Base-by-base conservation (phyloP, 1,140 invertebrate genomes). In the Drosophila triauraria region DNA sequence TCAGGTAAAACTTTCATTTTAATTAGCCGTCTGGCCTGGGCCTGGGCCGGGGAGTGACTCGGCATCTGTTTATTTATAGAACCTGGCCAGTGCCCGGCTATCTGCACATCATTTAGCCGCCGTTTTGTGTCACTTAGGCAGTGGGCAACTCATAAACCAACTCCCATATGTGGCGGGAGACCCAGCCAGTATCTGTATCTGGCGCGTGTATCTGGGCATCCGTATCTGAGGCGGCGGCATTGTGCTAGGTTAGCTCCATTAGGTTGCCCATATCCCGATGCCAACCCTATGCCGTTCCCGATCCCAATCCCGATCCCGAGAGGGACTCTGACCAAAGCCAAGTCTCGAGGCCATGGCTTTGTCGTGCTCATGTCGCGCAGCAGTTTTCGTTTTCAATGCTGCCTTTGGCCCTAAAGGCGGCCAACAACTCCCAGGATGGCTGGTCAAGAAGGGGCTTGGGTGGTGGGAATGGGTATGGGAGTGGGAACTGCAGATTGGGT, bases 311-410 rank as follows among this genome's bases (percentile, higher is more conserved):
- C 62, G 23, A 70, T 59, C 69, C 69, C 51, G 62, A 27, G 47
- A 67, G 62, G 50, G 56, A 63, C 54, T 70, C 69, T 77, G 64
- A 48, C 54, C 70, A 40, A 56, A 83, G 70, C 63, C 35, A 50
- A 83, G 70, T 67, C 53, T 56, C 70, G 61, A 77, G 63, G 76
- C 80, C 82, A 87, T 82, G 83, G 74, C 67, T 87, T 88, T 83
- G 84, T 90, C 85, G 85, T 90, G 85, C 61, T 77, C 84, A 88
- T 87, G 84, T 88, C 62, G 78, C 85, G 80, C 68, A 87, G 81
- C 81, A 80, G 85, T 90, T 90, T 90, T 90, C 85, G 78, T 90
- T 90, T 90, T 90, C 86, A 90, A 90, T 90, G 85, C 75, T 67
- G 63, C 53, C 63, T 38, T 46, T 32, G 74, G 62, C 61, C 74